Base-by-base conservation (phyloP, 2,888 invertebrate species). In the Ferrisia virgata region DNA sequence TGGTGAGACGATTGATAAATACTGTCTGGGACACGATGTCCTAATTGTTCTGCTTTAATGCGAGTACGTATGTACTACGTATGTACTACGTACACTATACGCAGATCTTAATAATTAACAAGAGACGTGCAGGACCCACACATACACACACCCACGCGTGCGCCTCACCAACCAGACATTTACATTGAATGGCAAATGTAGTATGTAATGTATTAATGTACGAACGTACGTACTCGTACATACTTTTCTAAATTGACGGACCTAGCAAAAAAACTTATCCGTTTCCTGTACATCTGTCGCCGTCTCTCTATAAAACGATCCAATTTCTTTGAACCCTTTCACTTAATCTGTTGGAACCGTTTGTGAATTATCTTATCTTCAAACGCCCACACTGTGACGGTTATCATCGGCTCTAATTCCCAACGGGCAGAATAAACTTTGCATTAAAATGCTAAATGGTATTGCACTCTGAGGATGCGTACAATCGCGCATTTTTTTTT, bases 261-360 rank as follows among this genome's bases (percentile, higher is more conserved):
- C 72, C 72, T 76, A 76, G 72, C 72, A 76, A 80, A 80, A 80
- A 76, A 80, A 80, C 80, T 80, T 47, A 80, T 80, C 80, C 80
- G 80, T 80, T 80, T 80, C 80, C 80, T 80, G 80, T 80, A 80
- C 80, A 80, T 80, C 80, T 80, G 80, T 79, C 79, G 43, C n/a
- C n/a, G n/a, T n/a, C n/a, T 47, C 72, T 36, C 18, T 36, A 22
- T 36, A 76, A 76, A 76, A 76, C 72, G 72, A 76, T 76, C 72
- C 72, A 76, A 76, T 76, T 76, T 76, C 72, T 36, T 76, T 76
- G 72, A 76, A 76, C 72, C 72, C 72, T 76, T 76, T 76, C 72
- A 76, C 72, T 76, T 76, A 76, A 76, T 76, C 72, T 76, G 8
- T 76, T 76, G 72, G 72, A 76, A 36, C 72, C 33, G 72, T 76